Base-by-base conservation (phyloP, 2,888 invertebrate species). In the Cenopis cana region DNA sequence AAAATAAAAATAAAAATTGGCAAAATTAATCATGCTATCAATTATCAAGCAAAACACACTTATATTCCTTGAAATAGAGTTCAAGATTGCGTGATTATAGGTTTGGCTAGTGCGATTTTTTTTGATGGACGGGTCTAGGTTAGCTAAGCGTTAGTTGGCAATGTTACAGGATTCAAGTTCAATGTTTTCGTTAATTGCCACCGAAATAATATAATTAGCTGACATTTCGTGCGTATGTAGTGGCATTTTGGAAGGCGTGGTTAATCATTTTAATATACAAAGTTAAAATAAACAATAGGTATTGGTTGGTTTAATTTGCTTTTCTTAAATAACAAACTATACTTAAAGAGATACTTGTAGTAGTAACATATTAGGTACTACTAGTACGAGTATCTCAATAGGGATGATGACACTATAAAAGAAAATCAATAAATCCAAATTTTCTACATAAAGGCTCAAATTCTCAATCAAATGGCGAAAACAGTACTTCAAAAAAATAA, bases 131-230 rank as follows among this genome's bases (percentile, higher is more conserved):
- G 41, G 52, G 61, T 56, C 61, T 67, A 71, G 66, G 71, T 60
- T 59, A 52, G 56, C 50, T 57, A 54, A 24, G 52, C 59, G 52
- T 36, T 74, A 68, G 74, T 85, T 85, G 85, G 83, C 85, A 84
- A 78, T 76, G 79, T 73, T 75, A 82, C 82, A 78, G 78, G 76
- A 81, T 79, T 79, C 90, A 91, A 91, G 90, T 90, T 91, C 90
- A 91, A 89, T 89, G 89, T 84, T 88, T 82, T 78, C 69, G 80
- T 81, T 88, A 87, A 87, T 90, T 89, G 85, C 81, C 70, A 81
- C 82, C 77, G 79, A 75, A 73, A 80, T 57, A 69, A 76, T 74
- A 77, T 83, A 85, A 88, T 86, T 88, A 87, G 82, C 41, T 41
- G 36, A 14, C 46, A 36, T 17, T 38, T 36, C 50, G 14, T 29